Conservation (phyloP, 2,888 invertebrate species). For the Tetragnatha montana region DNA sequence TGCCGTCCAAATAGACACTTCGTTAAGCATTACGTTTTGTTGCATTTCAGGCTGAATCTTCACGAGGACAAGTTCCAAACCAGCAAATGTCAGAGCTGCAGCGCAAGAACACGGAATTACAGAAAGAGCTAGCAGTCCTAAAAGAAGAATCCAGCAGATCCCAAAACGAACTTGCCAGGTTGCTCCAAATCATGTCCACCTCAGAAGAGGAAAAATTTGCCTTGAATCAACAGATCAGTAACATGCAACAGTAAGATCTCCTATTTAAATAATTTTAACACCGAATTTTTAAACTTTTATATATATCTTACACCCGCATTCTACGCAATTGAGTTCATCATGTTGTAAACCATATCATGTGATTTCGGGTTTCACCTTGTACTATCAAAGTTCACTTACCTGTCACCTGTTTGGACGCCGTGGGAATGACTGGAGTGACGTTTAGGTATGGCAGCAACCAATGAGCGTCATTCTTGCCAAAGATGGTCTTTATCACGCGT, state of each 20-base stretch:
- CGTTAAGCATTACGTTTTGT: no score
- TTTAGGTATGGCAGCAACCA: no score
- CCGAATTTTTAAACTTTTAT: not conserved
- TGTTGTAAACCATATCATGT: no score
- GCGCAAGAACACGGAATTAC: constrained; percentile 73
- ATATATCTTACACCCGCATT: no score
- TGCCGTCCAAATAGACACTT: no score
- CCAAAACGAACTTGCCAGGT: constrained; percentile 89
- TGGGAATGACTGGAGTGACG: no score
- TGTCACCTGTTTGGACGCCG: no score
- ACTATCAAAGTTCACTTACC: no score
- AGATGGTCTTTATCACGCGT: no score
- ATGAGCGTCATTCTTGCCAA: no score
- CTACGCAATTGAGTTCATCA: no score
- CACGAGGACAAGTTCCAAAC: constrained; percentile 73
- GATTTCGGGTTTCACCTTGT: no score
- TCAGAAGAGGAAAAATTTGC: constrained; percentile 94
- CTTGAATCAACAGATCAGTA: constrained; percentile 93
- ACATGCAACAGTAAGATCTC: constrained; percentile 89
- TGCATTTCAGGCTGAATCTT: constrained; percentile 76
- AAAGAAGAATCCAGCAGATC: constrained; percentile 89
- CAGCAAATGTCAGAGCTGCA: constrained; percentile 73
- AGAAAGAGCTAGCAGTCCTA: constrained; percentile 81
- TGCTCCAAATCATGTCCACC: constrained; percentile 93
- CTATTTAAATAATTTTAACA: not conserved